Base-by-base conservation (phyloP, 1,140 invertebrate species). In the Drosophila dunni region DNA sequence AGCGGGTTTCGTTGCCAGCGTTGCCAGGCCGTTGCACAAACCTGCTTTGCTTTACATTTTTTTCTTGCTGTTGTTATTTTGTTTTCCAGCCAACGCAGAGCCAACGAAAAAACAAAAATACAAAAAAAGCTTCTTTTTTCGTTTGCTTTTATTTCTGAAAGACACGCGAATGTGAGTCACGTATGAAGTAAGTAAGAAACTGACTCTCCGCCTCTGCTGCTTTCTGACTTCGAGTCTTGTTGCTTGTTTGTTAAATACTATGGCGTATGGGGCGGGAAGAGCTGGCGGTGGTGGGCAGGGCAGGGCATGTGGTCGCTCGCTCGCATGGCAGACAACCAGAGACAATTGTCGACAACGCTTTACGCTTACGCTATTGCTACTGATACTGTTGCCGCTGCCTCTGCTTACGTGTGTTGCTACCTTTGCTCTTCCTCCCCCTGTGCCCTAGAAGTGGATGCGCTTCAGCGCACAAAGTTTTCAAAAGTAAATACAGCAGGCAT, bases 41-140 rank as follows among this genome's bases (percentile, higher is more conserved):
- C 84, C 84, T 89, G 84, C 85, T 89, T 88, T 89, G 84, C 81
- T 89, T 89, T 89, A 88, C 83, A 86, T 86, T 86, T 86, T 86
- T 81, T 75, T 82, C 38, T 68, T 82, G 65, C 53, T 63, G 65
- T 68, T 75, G 15, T 67, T 66, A 63, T 60, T 57, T 70, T 58
- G 73, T 48, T 44, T 62, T 58, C 45, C 69, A 72, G 70, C 70
- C 68, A 71, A 63, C 60, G 54, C 70, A 73, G 70, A 58, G 69
- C 70, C 70, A 73, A 20, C 20, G 24, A 29, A 29, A 33, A 68
- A 51, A 45, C 42, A 45, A 62, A 79, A 62, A 53, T 58, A 60
- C 84, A 78, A 13, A 74, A 69, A 61, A 69, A 69, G 51, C 50
- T 56, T 58, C 44, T 69, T 70, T 29, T 74, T 88, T 88, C 84